Base-by-base conservation (phyloP, 2,113 vertebrate genomes). In the Monopterus albus region DNA sequence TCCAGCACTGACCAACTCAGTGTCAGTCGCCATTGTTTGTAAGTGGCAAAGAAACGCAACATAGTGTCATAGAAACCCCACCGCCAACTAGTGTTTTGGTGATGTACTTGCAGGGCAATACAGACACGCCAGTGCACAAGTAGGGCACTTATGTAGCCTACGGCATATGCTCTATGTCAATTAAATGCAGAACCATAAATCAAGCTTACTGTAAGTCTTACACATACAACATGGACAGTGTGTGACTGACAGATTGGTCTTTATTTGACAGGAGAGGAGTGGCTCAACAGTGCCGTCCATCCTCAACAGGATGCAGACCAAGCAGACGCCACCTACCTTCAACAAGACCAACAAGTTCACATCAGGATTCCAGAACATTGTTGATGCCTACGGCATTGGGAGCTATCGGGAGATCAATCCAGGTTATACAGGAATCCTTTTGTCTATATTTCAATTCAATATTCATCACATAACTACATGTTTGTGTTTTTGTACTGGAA, bases 331-430 rank as follows among this genome's bases (percentile, higher is more conserved):
- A 15, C 98, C 98, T 18, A 99, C 98, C 11, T 99, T 95, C 89
- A 99, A 99, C 83, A 96, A 97, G 82, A 98, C 96, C 83, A 99
- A 98, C 85, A 98, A 98, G 65, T 99, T 99, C 87, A 99, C 97
- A 6, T 94, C 94, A 7, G 97, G 97, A 23, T 99, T 99, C 88
- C 98, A 99, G 92, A 97, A 95, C 81, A 98, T 99, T 0, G 96
- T 99, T 0, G 96, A 99, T 35, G 97, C 98, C 0, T 99, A 99
- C 0, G 98, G 98, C 4, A 95, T 99, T 0, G 97, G 96, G 52
- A 97, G 90, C 57, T 99, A 99, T 88, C 87, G 96, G 39, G 97
- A 99, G 85, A 96, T 99, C 43, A 99, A 99, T 81, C 97, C 97
- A 92, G 96, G 97, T 98, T 53, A 87, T 20, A 43, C 21, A 51